Evolutionary conservation across 2,888 invertebrate species (phyloP).

Genomic region (Ernsta delagoae): DNA sequence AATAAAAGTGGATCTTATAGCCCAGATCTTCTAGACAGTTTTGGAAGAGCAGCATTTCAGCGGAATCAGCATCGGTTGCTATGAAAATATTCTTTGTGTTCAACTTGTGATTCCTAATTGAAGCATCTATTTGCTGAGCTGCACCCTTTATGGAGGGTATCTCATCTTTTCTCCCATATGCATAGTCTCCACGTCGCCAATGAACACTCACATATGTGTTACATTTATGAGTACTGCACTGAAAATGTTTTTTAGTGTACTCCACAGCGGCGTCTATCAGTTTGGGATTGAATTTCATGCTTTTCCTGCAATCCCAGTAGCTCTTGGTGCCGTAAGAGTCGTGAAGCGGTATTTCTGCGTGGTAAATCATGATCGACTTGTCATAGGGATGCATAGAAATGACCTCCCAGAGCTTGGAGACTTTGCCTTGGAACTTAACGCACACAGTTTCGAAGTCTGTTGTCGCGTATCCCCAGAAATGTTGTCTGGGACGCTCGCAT

Average conservation of each 20-base stretch:
- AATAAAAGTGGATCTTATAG: conserved; percentile 61
- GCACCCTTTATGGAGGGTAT: conserved; percentile 92
- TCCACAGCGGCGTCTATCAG: conserved; percentile 88
- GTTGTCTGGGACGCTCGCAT: conserved; percentile 59
- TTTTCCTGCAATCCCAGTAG: conserved; percentile 95
- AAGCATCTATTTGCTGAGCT: conserved; percentile 88
- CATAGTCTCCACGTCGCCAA: conserved; percentile 95
- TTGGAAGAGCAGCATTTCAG: conserved; percentile 80
- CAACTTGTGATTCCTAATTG: conserved; percentile 80
- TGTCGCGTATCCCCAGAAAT: conserved; percentile 86
- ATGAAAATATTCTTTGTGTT: conserved; percentile 86
- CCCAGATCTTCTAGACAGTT: conserved; percentile 63
- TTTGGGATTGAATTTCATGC: conserved; percentile 93
- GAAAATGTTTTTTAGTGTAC: conserved; percentile 75
- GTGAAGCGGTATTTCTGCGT: conserved; percentile 95
- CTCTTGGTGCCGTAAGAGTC: conserved; percentile 92
- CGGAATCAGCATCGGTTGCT: conserved; percentile 91
- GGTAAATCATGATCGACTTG: conserved; percentile 88
- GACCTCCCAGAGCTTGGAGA: conserved; percentile 86
- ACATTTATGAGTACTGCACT: conserved; percentile 67
- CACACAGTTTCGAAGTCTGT: conserved; percentile 88
- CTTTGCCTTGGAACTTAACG: conserved; percentile 92
- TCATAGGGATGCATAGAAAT: conserved; percentile 68
- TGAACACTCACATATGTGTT: conserved; percentile 93
- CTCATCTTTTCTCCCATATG: conserved; percentile 88